phyloP scores from a whole-genome alignment of 1,140 invertebrate genomes.

The Ips nitidus region DNA sequence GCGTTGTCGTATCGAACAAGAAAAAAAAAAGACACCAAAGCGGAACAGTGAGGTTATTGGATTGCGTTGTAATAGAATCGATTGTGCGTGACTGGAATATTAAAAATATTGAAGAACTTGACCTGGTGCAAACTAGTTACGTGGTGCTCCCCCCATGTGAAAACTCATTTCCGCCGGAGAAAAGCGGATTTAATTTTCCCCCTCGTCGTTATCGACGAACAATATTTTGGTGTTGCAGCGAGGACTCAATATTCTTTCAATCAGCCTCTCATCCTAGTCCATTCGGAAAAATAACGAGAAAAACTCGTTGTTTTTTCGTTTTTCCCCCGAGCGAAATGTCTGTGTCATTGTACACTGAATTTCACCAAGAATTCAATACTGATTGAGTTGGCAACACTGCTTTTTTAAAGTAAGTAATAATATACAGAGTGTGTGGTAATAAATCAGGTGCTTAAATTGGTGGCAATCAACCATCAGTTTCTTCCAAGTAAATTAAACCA shows the following conservation, averaged over 20 bases:
- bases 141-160: conserved; percentile 32
- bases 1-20: no score
- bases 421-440: no score
- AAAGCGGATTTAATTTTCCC: conserved; percentile 45
- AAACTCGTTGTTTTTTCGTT: not conserved
- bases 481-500: conserved; percentile 8
- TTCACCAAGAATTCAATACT: no score
- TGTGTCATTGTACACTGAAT: no score
- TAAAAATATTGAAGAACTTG: no score
- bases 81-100: conserved; percentile 8
- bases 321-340: no score
- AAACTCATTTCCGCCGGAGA: conserved; percentile 46
- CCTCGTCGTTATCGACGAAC: conserved; percentile 42
- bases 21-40: not conserved
- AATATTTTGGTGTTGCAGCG: conserved; percentile 41
- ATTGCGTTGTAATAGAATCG: conserved; percentile 4
- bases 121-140: no score
- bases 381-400: no score
- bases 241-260: conserved; percentile 45
- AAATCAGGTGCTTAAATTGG: no score
- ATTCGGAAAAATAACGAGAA: conserved; percentile 43
- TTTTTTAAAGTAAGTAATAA: no score
- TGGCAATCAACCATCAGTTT: not conserved
- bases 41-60: conserved; percentile 4
- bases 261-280: conserved; percentile 37